These are phyloP conservation scores for Chunga burmeisteri DNA, from an alignment of 2,113 vertebrate genomes.

Conservation along the genomic window DNA sequence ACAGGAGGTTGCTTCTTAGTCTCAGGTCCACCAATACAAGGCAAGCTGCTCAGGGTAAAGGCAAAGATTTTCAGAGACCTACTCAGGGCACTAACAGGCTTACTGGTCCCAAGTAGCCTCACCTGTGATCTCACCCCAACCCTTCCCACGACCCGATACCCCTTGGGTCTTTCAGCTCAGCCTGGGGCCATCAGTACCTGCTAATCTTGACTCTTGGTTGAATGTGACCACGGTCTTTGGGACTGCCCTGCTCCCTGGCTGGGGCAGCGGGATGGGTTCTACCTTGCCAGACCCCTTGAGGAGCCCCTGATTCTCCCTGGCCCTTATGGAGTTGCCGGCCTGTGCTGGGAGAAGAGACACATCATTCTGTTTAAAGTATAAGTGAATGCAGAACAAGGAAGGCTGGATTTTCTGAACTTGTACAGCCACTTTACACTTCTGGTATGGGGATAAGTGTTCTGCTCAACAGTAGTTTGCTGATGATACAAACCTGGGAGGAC, in stretches of 20 bases:
- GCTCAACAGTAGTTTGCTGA: neutral
- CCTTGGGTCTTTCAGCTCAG: neutral
- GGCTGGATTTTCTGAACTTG: neutral
- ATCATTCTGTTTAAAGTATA: neutral
- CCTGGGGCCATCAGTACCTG: neutral
- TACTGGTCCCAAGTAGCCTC: neutral
- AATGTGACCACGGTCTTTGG: fast-evolving
- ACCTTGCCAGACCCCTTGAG: neutral
- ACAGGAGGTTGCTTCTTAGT: neutral
- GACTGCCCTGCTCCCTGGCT: neutral
- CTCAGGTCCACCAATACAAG: neutral
- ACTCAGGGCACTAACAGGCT: neutral
- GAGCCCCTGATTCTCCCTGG: neutral
- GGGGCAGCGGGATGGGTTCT: neutral
- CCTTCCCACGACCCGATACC: neutral
- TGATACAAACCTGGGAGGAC: no score
- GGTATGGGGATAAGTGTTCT: neutral
- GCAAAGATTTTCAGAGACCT: neutral
- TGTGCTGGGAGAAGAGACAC: neutral
- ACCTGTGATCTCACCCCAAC: neutral
- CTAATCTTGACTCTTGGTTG: neutral
- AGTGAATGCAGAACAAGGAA: neutral
- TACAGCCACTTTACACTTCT: neutral
- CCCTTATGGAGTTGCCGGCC: neutral
- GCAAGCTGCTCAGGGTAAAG: neutral